Conservation (phyloP, 2,888 invertebrate genomes). For the Cactoblastis cactorum region DNA sequence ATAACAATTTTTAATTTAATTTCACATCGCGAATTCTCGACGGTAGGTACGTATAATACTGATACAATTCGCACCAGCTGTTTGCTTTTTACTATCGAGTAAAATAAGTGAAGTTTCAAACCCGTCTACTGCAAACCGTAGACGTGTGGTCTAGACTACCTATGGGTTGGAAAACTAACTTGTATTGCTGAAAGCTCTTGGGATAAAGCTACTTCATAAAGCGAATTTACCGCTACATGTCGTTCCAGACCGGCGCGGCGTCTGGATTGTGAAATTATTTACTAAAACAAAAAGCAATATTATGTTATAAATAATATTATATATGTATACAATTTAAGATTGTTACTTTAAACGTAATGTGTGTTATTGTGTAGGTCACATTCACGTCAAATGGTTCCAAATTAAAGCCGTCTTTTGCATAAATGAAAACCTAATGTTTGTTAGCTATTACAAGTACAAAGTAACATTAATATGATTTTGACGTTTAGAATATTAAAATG, state of each 20-base stretch:
- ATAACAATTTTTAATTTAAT: constrained; percentile 48
- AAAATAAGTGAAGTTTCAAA: constrained; percentile 42
- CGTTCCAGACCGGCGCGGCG: constrained; percentile 13
- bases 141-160: constrained; percentile 32
- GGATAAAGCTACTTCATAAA: constrained; percentile 34
- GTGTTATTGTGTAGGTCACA: neutral
- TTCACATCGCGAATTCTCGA: constrained; percentile 39
- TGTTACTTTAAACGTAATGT: neutral
- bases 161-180: constrained; percentile 34
- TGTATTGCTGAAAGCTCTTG: constrained; percentile 41
- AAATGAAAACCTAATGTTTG: neutral
- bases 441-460: neutral
- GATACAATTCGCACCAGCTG: constrained; percentile 49
- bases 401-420: constrained; percentile 35
- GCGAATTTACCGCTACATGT: constrained; percentile 26
- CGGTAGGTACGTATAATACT: constrained; percentile 49
- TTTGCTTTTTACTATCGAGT: constrained; percentile 38
- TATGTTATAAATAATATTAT: neutral
- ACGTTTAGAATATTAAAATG: neutral
- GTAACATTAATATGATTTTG: neutral
- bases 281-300: constrained; percentile 1
- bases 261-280: neutral
- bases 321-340: neutral
- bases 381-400: constrained; percentile 23
- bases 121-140: constrained; percentile 43